Conservation (phyloP, 2,888 invertebrate species). For the Elmis aenea region DNA sequence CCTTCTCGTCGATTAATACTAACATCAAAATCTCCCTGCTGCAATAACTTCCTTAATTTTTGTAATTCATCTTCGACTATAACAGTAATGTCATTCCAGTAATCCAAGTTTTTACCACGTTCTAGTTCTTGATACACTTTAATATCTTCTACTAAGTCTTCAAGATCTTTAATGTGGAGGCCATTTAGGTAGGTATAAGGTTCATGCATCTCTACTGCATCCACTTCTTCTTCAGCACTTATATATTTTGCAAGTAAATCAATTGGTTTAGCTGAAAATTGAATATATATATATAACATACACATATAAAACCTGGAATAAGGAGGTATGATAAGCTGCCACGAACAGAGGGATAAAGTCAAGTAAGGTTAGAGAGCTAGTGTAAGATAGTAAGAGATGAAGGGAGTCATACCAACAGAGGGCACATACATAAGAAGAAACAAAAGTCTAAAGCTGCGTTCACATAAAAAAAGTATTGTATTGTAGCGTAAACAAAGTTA, state of each 20-base stretch:
- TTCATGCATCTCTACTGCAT: slow-evolving; percentile 96
- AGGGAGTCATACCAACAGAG: too few species aligned
- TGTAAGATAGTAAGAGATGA: too few species aligned
- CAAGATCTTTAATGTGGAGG: slow-evolving; percentile 81
- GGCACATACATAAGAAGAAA: too few species aligned
- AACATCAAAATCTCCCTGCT: slow-evolving; percentile 55
- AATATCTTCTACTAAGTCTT: slow-evolving; percentile 94
- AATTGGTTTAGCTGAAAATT: slow-evolving; percentile 87
- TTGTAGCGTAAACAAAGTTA: too few species aligned
- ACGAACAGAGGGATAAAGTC: too few species aligned
- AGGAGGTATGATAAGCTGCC: too few species aligned
- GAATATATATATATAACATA: background rate
- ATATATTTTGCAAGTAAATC: slow-evolving; percentile 96
- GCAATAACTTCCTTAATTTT: slow-evolving; percentile 74
- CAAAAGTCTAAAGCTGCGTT: too few species aligned
- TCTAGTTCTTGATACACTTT: slow-evolving; percentile 92
- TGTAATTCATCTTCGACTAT: slow-evolving; percentile 91
- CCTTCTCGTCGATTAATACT: slow-evolving; percentile 51
- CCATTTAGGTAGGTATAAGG: slow-evolving; percentile 94
- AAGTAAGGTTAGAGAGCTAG: too few species aligned
- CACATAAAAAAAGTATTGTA: too few species aligned
- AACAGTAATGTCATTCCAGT: slow-evolving; percentile 94
- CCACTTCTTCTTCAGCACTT: slow-evolving; percentile 80
- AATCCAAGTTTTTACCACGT: slow-evolving; percentile 78
- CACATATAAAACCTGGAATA: too few species aligned